Conservation (phyloP, 2,113 vertebrate genomes). For the Clarias macrocephalus region DNA sequence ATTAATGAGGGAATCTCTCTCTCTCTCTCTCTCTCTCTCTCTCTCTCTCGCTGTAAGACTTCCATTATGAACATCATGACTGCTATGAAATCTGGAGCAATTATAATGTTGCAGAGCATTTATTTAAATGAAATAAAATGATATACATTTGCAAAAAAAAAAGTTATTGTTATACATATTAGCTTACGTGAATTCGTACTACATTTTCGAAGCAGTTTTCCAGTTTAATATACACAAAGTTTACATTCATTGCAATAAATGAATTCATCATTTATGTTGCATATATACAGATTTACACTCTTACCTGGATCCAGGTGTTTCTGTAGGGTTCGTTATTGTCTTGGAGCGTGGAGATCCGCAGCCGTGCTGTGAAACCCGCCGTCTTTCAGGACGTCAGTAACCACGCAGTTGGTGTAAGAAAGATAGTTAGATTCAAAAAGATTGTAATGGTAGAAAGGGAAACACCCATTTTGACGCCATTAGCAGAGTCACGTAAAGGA, state of each 20-base stretch:
- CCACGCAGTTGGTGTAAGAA: constrained; percentile 6
- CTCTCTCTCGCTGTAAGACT: neutral
- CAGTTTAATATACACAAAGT: neutral
- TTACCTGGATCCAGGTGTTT: constrained; percentile 73
- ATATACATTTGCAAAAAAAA: neutral
- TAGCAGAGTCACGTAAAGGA: constrained; percentile 49
- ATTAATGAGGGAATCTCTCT: neutral
- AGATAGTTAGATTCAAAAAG: constrained; percentile 52
- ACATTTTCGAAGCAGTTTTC: neutral
- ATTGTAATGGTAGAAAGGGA: constrained; percentile 51
- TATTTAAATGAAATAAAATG: neutral
- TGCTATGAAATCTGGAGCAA: neutral
- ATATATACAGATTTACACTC: constrained; percentile 55
- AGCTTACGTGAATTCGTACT: neutral
- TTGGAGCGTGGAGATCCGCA: constrained; percentile 50
- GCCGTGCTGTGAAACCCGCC: constrained; percentile 38
- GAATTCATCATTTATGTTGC: neutral
- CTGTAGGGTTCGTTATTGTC: constrained; percentile 61
- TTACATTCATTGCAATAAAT: neutral
- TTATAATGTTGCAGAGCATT: too few relatives aligned
- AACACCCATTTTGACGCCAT: constrained; percentile 68
- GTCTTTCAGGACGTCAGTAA: constrained; percentile 60
- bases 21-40: neutral
- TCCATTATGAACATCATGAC: neutral
- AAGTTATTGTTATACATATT: neutral